These are phyloP conservation scores for Camponotus fellah DNA, from an alignment of 2,888 invertebrate genomes.

Conservation along the genomic window DNA sequence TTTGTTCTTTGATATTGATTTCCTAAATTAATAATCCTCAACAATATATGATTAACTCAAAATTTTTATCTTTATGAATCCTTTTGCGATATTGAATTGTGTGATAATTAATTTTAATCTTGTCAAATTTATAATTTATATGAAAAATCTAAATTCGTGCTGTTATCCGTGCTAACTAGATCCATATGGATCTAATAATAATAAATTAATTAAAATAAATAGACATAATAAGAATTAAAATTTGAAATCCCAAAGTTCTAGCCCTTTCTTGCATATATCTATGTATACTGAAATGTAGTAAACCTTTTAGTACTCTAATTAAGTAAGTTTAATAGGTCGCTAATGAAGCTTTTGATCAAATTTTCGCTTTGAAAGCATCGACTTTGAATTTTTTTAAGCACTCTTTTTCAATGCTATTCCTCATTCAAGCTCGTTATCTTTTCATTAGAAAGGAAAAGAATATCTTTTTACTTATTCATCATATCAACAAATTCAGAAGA, in stretches of 20 bases:
- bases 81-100: neutral
- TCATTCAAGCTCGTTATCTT: conserved; percentile 11
- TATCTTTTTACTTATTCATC: neutral
- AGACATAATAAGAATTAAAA: neutral
- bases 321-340: conserved; percentile 53
- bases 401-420: conserved; percentile 23
- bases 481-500: neutral
- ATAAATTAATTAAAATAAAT: neutral
- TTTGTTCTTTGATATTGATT: neutral
- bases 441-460: conserved; percentile 2
- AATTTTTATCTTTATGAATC: neutral
- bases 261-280: neutral
- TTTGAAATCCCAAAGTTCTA: neutral
- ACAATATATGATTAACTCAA: neutral
- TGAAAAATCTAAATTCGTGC: too few species aligned
- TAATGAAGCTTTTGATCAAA: conserved; percentile 49
- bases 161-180: neutral
- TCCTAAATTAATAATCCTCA: conserved; percentile 1
- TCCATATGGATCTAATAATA: neutral
- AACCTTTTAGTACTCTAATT: conserved; percentile 47
- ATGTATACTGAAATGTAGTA: conserved; percentile 15
- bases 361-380: conserved; percentile 47
- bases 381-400: conserved; percentile 30
- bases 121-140: neutral
- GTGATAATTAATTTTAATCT: neutral